These are phyloP conservation scores for Pterois miles DNA, from an alignment of 2,797 vertebrate species.

Conservation along the genomic window DNA sequence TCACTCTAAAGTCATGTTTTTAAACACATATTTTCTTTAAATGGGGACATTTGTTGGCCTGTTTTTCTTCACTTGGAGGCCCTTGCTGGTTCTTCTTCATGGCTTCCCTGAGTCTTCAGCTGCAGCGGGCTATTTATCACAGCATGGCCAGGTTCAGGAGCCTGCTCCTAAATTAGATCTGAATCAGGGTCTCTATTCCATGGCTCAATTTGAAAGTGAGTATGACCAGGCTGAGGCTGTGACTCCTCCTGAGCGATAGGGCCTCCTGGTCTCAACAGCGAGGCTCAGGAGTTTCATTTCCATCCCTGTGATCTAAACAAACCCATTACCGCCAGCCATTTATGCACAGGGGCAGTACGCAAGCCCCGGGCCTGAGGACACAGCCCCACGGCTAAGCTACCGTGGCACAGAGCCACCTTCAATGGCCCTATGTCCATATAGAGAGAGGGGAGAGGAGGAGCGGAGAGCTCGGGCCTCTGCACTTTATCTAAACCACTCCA, in stretches of 20 bases:
- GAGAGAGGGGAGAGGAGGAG: conserved; percentile 55
- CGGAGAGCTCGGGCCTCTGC: conserved; percentile 61
- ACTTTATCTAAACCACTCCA: conserved; percentile 84
- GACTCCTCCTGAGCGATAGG: conserved; percentile 75
- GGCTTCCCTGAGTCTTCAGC: conserved; percentile 54
- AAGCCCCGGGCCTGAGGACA: conserved; percentile 70
- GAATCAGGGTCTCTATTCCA: conserved; percentile 72
- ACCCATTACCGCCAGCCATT: conserved; percentile 81
- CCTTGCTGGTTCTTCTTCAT: conserved; percentile 31
- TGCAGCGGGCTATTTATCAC: conserved; percentile 61
- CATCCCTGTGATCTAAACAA: conserved; percentile 88
- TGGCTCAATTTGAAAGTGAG: conserved; percentile 66
- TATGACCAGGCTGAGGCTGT: conserved; percentile 64
- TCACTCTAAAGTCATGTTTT: conserved; percentile 65
- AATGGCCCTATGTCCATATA: conserved; percentile 72
- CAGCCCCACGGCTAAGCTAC: conserved; percentile 80
- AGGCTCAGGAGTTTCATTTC: conserved; percentile 85
- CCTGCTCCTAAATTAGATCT: conserved; percentile 76
- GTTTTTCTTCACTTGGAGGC: conserved; percentile 16
- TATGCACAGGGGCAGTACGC: conserved; percentile 73
- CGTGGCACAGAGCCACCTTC: conserved; percentile 81
- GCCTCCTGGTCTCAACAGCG: conserved; percentile 70
- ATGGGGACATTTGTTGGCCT: conserved; percentile 34
- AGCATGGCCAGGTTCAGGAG: conserved; percentile 60
- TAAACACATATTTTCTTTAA: conserved; percentile 49